Conservation (phyloP, 2,113 vertebrate genomes). For the Lagopus leucura region DNA sequence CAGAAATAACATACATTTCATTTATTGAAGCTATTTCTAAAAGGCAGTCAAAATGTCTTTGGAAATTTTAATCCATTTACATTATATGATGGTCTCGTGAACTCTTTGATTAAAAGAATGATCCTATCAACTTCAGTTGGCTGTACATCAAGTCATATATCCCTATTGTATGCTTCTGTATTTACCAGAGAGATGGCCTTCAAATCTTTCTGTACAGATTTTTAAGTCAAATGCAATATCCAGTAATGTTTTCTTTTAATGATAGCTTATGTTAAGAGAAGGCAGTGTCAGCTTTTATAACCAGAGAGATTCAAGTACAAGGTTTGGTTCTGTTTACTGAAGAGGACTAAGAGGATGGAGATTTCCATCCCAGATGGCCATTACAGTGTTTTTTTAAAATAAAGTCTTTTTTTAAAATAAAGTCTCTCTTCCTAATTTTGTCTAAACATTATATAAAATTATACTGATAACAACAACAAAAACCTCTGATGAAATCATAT, state of each 20-base stretch:
- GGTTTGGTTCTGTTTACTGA: neutral
- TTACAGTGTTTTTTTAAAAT: neutral
- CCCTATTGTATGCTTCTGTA: neutral
- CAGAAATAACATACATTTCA: constrained; percentile 49
- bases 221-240: neutral
- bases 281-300: neutral
- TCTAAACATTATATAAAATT: neutral
- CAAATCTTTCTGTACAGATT: neutral
- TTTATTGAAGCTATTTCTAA: constrained; percentile 54
- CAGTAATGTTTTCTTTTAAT: neutral
- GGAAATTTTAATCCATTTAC: constrained; percentile 39
- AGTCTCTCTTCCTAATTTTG: neutral
- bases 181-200: neutral
- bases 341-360: neutral
- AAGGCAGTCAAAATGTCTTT: constrained; percentile 23
- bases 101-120: constrained; percentile 31
- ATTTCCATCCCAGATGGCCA: neutral
- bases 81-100: constrained; percentile 23
- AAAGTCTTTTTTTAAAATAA: neutral
- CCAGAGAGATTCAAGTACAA: neutral
- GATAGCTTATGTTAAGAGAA: neutral
- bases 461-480: neutral
- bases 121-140: neutral
- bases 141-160: neutral
- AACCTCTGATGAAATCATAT: neutral